Base-by-base conservation (phyloP, 2,888 invertebrate genomes). In the Spilosoma lubricipeda region DNA sequence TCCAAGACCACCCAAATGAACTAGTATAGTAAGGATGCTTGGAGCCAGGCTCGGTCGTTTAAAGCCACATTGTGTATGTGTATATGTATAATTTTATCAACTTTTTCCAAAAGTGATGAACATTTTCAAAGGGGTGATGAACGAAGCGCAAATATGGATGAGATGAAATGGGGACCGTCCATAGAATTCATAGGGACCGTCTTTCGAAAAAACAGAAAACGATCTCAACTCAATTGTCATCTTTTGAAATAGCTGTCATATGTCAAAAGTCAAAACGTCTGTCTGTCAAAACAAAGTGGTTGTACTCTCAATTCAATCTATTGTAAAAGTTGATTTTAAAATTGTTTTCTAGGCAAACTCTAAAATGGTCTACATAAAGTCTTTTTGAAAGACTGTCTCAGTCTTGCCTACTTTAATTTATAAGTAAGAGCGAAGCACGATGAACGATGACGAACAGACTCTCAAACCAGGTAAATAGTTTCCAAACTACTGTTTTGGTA, bases 401-500 rank as follows among this genome's bases (percentile, higher is more conserved):
- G 63, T 18, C 18, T 63, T 30, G 5, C 30, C 30, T 59, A 27
- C 59, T 59, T 30, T 30, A 18, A 63, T 63, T 59, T 30, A 30
- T 30, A 63, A 63, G 63, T 30, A 59, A 39, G 33, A 69, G 64
- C 64, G 33, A 65, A 71, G 70, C 64, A 71, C 45, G 23, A 77
- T 77, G 77, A 77, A 73, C 64, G 52, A 75, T 68, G 48, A 66
- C 42, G 63, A 75, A 45, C 69, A 71, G 13, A 39, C 48, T 56
- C 27, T 67, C 23, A 73, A 66, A 73, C 56, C 77, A 83, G 77
- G 77, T 77, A 73, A 56, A 23, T 65, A 36, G 9, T 36, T 13
- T 27, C 18, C 18, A 5, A 36, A 66, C 13, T 48, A 8, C 30
- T 67, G 20, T 63, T 30, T 18, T 67, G 45, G 45, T 11, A 63